Percentiles rank a stretch among this genome's conserved stretches.
phyloP scores from a whole-genome alignment of 2,888 invertebrate genomes.

The Tridacna crocea region DNA sequence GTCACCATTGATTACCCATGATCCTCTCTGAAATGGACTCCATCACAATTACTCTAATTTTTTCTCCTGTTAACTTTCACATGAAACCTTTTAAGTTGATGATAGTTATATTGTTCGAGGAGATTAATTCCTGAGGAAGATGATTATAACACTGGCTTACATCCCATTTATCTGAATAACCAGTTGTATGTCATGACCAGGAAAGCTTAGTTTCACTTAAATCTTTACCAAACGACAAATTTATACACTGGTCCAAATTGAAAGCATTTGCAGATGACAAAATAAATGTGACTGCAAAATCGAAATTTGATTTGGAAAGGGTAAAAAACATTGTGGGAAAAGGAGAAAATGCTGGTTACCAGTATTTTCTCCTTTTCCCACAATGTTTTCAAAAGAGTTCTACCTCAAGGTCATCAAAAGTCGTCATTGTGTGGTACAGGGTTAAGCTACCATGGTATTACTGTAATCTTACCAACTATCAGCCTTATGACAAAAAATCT shows the following conservation, averaged over 20 bases:
- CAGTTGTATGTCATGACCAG: slow-evolving; percentile 16
- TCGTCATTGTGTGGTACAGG: background rate
- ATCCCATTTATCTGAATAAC: slow-evolving; percentile 17
- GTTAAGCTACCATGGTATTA: background rate
- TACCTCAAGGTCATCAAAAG: too few species aligned
- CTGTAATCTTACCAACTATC: too few species aligned
- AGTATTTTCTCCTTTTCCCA: too few species aligned
- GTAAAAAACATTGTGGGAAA: background rate
- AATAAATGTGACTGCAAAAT: too few species aligned
- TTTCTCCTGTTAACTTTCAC: slow-evolving; percentile 12
- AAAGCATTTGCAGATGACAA: too few species aligned
- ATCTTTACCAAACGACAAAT: too few species aligned
- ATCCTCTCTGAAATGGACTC: slow-evolving; percentile 16
- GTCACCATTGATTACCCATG: slow-evolving; percentile 21
- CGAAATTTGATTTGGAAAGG: background rate
- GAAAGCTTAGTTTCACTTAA: slow-evolving; percentile 12
- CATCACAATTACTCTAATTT: slow-evolving; percentile 7
- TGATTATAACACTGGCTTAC: slow-evolving; percentile 22
- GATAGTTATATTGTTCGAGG: slow-evolving; percentile 17
- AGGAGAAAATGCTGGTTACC: background rate
- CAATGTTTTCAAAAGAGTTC: background rate
- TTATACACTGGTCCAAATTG: too few species aligned
- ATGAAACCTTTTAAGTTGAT: slow-evolving; percentile 35
- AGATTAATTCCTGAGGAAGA: slow-evolving; percentile 31
- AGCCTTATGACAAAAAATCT: too few species aligned